These are phyloP conservation scores for Rhopalosiphum padi DNA, from an alignment of 1,140 invertebrate genomes.

Conservation along the genomic window DNA sequence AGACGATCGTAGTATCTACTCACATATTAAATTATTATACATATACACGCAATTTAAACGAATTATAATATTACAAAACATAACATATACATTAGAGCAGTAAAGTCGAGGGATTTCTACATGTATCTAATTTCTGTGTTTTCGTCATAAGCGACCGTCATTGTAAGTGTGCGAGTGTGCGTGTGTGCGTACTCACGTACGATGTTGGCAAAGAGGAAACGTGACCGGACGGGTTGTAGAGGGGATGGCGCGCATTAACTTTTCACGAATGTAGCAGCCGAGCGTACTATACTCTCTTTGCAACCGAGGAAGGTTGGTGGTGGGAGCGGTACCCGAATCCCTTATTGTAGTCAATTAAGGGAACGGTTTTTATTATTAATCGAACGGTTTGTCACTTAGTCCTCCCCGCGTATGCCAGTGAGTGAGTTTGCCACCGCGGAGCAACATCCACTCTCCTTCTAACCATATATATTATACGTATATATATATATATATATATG, in stretches of 20 bases:
- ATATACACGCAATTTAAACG: not conserved
- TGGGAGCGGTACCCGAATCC: not conserved
- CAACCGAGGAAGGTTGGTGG: not conserved
- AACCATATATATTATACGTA: not conserved
- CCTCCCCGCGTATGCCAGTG: not conserved
- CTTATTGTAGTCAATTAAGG: slow-evolving; percentile 55
- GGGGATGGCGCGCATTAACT: slow-evolving; percentile 13
- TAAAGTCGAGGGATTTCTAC: not conserved
- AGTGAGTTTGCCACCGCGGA: not conserved
- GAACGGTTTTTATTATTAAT: slow-evolving; percentile 54
- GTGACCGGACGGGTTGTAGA: not conserved
- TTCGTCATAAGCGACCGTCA: not conserved
- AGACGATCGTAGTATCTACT: not conserved
- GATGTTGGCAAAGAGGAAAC: not conserved
- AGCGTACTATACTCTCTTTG: not conserved
- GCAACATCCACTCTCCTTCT: not conserved
- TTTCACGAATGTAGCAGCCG: slow-evolving; percentile 10
- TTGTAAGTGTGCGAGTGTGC: not conserved
- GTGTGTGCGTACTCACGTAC: not conserved
- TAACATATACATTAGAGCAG: not conserved
- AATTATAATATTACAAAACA: not conserved
- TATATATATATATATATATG: not conserved
- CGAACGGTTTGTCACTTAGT: slow-evolving; percentile 57
- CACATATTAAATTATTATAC: not conserved
- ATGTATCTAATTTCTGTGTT: not conserved